Base-by-base conservation (phyloP, 92 coral and sea anemone genomes). In the Bergia puertoricense region DNA sequence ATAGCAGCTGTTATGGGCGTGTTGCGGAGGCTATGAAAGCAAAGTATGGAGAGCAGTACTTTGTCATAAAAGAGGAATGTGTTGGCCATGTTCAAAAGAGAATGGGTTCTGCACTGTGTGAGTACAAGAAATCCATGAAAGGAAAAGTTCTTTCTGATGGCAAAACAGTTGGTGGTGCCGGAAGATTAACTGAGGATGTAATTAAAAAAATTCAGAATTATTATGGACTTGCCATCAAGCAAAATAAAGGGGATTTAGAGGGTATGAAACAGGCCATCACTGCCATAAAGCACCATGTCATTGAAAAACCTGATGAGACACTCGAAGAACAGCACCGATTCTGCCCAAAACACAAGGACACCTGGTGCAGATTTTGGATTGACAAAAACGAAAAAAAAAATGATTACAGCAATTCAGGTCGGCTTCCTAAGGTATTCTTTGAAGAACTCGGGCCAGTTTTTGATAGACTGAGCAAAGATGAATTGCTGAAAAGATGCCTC, bases 281-380 rank as follows among this genome's bases (percentile, higher is more conserved):
- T 50, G 91, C 93, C 48, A 91, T 89, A 13, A 82, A 78, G 41
- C 81, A 72, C 45, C 93, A 91, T 45, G 76, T 74, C 81, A 79
- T 91, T n/a, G 39, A 85, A 42, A 74, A 22, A 30, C 43, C 56
- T 67, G 75, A 85, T 8, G 51, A 76, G 73, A 42, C 91, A 36
- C 77, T 57, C 1, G 91, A 88, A 22, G 66, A 91, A 74, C 93
- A 91, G 40, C 93, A 91, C 45, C 85, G 86, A 66, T 82, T 85
- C 40, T 88, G 88, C 77, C 91, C 91, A 30, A 85, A 85, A 66
- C 54, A 77, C 8, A 77, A 77, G 16, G 89, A 71, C 15, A 92
- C 92, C 11, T 92, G 92, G 92, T 92, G 92, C 39, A 85, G 80
- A 56, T 88, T 78, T 88, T 85, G 93, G 92, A 73, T 88, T 67